Evolutionary conservation across 1,140 invertebrate species (phyloP).

Genomic region (Stenopsyche tienmushanensis): DNA sequence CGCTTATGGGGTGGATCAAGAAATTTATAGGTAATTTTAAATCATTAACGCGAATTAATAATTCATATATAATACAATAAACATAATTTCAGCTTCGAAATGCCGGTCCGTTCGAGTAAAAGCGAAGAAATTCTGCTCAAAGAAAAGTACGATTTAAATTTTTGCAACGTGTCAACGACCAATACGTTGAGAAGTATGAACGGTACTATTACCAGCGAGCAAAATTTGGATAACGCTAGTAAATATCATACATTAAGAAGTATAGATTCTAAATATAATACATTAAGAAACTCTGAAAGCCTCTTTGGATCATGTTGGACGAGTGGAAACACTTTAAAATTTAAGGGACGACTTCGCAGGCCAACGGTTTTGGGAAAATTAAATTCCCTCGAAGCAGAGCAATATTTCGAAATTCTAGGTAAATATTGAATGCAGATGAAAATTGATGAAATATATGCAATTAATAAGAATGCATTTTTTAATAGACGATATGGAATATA

Average conservation of each 20-base stretch:
- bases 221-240: background rate
- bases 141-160: conserved; percentile 12
- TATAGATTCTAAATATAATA: conserved; percentile 35
- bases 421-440: background rate
- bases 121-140: conserved; percentile 36
- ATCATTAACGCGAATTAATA: background rate
- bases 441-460: background rate
- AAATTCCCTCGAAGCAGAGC: background rate
- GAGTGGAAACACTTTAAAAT: conserved; percentile 28
- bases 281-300: conserved; percentile 36
- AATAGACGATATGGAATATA: conserved; percentile 30
- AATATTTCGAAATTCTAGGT: background rate
- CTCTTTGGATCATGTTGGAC: conserved; percentile 36
- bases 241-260: conserved; percentile 36
- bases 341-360: conserved; percentile 19
- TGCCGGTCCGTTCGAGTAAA: conserved; percentile 23
- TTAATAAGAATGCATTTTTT: background rate
- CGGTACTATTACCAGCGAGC: conserved; percentile 18
- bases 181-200: conserved; percentile 35
- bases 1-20: conserved; percentile 31
- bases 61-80: background rate
- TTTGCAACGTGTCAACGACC: conserved; percentile 25
- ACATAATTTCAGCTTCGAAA: conserved; percentile 23
- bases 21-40: conserved; percentile 23
- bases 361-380: conserved; percentile 32